Evolutionary conservation across 2,113 vertebrate species (phyloP).

Genomic region (Typhlomys cinereus): DNA sequence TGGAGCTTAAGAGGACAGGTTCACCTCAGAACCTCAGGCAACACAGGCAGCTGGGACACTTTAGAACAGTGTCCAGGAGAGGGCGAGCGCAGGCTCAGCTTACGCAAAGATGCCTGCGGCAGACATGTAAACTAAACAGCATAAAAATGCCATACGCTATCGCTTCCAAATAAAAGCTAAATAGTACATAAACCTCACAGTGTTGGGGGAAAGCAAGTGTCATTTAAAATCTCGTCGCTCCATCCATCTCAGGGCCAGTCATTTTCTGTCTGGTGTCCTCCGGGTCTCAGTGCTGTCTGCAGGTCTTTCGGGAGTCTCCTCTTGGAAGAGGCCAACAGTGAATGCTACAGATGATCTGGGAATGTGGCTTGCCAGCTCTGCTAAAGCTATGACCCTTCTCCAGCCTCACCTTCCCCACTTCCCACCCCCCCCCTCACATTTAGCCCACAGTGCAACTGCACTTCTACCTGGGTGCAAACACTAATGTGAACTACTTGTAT

Average conservation of each 20-base stretch:
- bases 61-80: conserved; percentile 82
- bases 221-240: conserved; percentile 76
- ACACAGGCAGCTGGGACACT: conserved; percentile 77
- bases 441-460: background rate
- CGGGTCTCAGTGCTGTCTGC: conserved; percentile 55
- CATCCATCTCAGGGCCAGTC: conserved; percentile 75
- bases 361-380: background rate
- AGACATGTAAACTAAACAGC: conserved; percentile 84
- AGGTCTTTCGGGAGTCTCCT: conserved; percentile 49
- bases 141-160: conserved; percentile 85
- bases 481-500: conserved; percentile 68
- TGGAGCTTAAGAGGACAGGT: conserved; percentile 28
- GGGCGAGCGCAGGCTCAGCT: conserved; percentile 61
- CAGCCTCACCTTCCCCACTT: background rate
- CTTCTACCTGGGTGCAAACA: conserved; percentile 66
- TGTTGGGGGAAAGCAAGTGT: conserved; percentile 84
- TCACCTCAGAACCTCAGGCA: conserved; percentile 54
- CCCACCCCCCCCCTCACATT: conserved; percentile 11
- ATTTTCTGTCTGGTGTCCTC: conserved; percentile 68
- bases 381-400: background rate
- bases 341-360: conserved; percentile 58
- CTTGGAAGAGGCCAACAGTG: conserved; percentile 56
- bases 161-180: conserved; percentile 88
- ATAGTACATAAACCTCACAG: conserved; percentile 85
- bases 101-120: conserved; percentile 76